A percentile compares a stretch with the other conserved stretches of the same genome.
These are phyloP conservation scores for Tenebrio molitor DNA, from an alignment of 1,140 invertebrate species.

Conservation along the genomic window DNA sequence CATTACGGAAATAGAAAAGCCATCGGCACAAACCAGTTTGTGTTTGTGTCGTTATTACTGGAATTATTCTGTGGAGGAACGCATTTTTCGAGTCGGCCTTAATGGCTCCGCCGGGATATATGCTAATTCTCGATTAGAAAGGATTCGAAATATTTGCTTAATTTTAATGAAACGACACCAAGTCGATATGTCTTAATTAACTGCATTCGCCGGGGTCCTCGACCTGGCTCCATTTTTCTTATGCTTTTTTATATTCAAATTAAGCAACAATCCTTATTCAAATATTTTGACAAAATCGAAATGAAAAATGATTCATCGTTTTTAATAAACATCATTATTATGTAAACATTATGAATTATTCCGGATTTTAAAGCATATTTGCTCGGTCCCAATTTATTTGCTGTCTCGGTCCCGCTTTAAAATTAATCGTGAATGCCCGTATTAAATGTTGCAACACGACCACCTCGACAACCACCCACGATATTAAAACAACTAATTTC, in stretches of 20 bases:
- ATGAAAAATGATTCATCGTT: conserved; percentile 15
- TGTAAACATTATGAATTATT: conserved; percentile 25
- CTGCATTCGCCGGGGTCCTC: background rate
- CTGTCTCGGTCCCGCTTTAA: conserved; percentile 3
- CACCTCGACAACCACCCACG: background rate
- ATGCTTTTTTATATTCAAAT: conserved; percentile 8
- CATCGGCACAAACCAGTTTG: conserved; percentile 43
- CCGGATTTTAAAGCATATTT: conserved; percentile 23
- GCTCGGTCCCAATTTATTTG: conserved; percentile 15
- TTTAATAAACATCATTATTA: conserved; percentile 28
- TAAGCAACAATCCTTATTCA: background rate
- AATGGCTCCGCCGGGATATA: conserved; percentile 29
- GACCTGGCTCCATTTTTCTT: background rate
- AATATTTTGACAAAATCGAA: conserved; percentile 35
- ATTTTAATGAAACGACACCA: conserved; percentile 36
- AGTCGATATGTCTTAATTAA: conserved; percentile 28
- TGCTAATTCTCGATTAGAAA: conserved; percentile 41
- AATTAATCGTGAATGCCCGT: conserved; percentile 4
- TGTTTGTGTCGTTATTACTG: conserved; percentile 41
- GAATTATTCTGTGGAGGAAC: conserved; percentile 19
- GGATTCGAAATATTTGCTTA: conserved; percentile 30
- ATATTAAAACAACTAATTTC: conserved; percentile 19
- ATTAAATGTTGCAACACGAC: conserved; percentile 1
- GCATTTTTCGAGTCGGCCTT: conserved; percentile 38
- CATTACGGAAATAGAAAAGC: conserved; percentile 47